phyloP scores from a whole-genome alignment of 2,888 invertebrate genomes.

The Xestia c-nigrum region DNA sequence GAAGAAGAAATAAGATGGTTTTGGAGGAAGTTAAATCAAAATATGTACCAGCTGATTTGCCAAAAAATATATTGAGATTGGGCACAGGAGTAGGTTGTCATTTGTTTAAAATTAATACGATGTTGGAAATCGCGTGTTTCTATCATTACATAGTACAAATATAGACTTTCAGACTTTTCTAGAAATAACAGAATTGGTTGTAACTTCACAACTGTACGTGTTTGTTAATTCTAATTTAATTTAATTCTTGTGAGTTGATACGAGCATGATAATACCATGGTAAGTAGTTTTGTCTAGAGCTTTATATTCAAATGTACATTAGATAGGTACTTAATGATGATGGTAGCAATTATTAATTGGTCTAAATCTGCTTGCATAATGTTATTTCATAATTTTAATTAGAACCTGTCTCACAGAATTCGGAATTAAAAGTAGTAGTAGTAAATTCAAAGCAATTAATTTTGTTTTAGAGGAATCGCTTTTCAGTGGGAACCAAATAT shows the following conservation, averaged over 20 bases:
- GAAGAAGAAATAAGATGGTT: not conserved
- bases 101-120: not conserved
- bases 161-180: not conserved
- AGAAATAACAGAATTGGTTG: not conserved
- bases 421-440: constrained; percentile 17
- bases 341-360: not conserved
- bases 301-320: not conserved
- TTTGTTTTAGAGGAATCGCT: not conserved
- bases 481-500: not conserved
- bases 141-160: not conserved
- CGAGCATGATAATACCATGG: not conserved
- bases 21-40: not conserved
- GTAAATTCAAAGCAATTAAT: constrained; percentile 2
- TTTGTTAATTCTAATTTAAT: not conserved
- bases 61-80: not conserved
- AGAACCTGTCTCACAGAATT: not conserved
- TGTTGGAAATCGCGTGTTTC: not conserved
- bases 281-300: not conserved
- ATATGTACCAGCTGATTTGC: not conserved
- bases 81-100: not conserved
- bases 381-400: constrained; percentile 14
- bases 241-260: not conserved
- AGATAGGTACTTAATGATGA: not conserved
- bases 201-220: not conserved
- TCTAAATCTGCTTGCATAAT: not conserved